These are phyloP conservation scores for Thelaira solivaga DNA, from an alignment of 2,888 invertebrate genomes.

Conservation along the genomic window DNA sequence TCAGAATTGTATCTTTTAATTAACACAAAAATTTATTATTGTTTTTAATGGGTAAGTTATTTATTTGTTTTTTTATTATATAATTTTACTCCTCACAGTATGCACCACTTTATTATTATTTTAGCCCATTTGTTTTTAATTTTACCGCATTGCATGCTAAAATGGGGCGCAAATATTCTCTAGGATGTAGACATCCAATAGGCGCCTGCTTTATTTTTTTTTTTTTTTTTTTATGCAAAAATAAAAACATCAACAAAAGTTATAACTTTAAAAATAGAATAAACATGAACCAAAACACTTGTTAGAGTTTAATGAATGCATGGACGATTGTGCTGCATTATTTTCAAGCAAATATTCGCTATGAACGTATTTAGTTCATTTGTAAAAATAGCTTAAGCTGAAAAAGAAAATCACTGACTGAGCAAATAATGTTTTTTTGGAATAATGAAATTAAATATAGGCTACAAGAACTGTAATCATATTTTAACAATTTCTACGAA, in stretches of 20 bases:
- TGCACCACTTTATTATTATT: constrained; percentile 25
- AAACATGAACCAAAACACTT: constrained; percentile 46
- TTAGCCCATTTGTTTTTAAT: constrained; percentile 28
- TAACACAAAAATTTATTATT: too few relatives aligned
- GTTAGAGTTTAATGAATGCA: constrained; percentile 44
- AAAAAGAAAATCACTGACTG: neutral
- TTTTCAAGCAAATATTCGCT: constrained; percentile 5
- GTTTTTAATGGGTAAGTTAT: too few relatives aligned
- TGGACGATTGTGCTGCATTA: neutral
- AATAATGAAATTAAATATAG: constrained; percentile 33
- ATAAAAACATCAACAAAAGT: constrained; percentile 4
- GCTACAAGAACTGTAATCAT: constrained; percentile 42
- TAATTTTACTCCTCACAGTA: neutral
- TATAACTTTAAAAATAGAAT: constrained; percentile 29
- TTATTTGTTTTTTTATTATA: too few relatives aligned
- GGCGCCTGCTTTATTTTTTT: constrained; percentile 51
- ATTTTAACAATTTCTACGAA: constrained; percentile 54
- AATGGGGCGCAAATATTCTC: constrained; percentile 59
- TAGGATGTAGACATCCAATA: constrained; percentile 50
- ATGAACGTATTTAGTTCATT: neutral
- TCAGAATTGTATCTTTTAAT: neutral
- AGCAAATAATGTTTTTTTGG: neutral
- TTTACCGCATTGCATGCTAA: constrained; percentile 64
- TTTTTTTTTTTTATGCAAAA: constrained; percentile 32
- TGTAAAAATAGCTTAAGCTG: neutral